Conservation (phyloP, 2,113 vertebrate species). For the Andinoacara biseriatus region DNA sequence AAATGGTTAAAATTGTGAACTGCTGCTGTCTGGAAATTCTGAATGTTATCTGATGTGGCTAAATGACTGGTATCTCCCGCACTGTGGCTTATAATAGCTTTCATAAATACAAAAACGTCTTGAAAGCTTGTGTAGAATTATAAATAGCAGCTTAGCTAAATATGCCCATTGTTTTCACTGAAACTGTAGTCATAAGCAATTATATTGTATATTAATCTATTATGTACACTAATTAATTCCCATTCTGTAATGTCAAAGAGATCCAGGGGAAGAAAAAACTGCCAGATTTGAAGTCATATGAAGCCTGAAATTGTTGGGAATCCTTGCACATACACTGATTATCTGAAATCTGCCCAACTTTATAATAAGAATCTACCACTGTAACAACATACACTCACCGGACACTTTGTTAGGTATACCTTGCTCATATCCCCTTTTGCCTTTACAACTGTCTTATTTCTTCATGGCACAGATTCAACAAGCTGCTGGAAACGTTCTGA, state of each 20-base stretch:
- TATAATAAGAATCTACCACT: background rate
- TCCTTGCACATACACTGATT: background rate
- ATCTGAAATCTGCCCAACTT: background rate
- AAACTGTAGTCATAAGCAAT: background rate
- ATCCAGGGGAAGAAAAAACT: background rate
- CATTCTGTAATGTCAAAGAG: background rate
- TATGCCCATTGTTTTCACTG: too few relatives aligned
- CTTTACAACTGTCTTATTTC: background rate
- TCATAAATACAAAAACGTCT: background rate
- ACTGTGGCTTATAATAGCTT: background rate
- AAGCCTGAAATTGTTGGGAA: background rate
- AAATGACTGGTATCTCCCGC: background rate
- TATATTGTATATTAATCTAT: background rate
- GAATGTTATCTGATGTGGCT: background rate
- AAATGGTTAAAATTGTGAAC: background rate
- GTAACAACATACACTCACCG: background rate
- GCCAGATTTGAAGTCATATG: background rate
- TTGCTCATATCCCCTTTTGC: background rate
- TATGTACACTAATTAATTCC: background rate
- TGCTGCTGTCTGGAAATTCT: background rate
- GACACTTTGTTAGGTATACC: background rate
- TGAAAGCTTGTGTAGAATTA: background rate
- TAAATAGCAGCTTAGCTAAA: background rate
- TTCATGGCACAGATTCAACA: background rate
- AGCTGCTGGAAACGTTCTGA: background rate